Conservation (phyloP, 1,140 invertebrate species). For the Wasmannia auropunctata region DNA sequence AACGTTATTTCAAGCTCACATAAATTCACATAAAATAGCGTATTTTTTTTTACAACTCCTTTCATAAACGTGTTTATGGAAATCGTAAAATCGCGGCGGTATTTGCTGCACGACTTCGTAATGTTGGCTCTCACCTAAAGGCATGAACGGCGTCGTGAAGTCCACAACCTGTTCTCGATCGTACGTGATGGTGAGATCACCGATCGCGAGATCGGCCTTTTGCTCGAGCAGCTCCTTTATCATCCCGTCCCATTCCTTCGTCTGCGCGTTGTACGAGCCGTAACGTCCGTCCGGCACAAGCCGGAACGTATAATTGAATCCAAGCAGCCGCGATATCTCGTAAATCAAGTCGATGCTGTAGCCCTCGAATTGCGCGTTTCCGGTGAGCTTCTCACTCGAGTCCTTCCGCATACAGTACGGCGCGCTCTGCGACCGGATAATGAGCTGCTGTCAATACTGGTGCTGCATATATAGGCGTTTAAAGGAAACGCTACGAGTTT, state of each 20-base stretch:
- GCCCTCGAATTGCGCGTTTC: slow-evolving; percentile 95
- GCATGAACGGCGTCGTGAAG: slow-evolving; percentile 98
- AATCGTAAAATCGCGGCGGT: not conserved
- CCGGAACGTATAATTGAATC: slow-evolving; percentile 96
- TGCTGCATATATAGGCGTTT: slow-evolving; percentile 33
- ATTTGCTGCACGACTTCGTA: not conserved
- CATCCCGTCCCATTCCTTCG: slow-evolving; percentile 97
- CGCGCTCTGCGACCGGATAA: slow-evolving; percentile 89
- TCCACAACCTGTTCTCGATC: slow-evolving; percentile 95
- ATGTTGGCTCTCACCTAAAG: slow-evolving; percentile 88
- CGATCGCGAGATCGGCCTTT: slow-evolving; percentile 96
- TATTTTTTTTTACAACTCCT: not conserved
- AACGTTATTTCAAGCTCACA: not conserved
- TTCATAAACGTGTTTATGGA: slow-evolving; percentile 11
- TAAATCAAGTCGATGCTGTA: slow-evolving; percentile 95
- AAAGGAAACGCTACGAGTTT: slow-evolving; percentile 18
- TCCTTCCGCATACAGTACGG: slow-evolving; percentile 96
- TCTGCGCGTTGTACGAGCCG: slow-evolving; percentile 91
- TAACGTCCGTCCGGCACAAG: slow-evolving; percentile 93
- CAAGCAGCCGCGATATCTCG: slow-evolving; percentile 94
- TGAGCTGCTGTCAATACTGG: slow-evolving; percentile 50
- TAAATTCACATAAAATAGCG: not conserved
- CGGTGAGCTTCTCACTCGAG: slow-evolving; percentile 91
- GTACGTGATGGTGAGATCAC: slow-evolving; percentile 97
- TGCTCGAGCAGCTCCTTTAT: slow-evolving; percentile 96